phyloP scores from a whole-genome alignment of 2,888 invertebrate species.

The Mimas tiliae region DNA sequence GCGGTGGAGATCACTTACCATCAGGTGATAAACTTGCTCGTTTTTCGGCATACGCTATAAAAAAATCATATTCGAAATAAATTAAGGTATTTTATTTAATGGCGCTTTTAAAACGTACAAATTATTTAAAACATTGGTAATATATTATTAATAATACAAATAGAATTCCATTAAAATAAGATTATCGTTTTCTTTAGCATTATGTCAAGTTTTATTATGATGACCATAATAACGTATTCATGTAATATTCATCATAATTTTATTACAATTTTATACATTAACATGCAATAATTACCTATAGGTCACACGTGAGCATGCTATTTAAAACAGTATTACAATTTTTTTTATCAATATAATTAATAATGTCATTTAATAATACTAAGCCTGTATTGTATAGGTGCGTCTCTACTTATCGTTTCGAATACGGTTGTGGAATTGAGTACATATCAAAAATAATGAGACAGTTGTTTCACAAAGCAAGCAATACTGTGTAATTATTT shows the following conservation, averaged over 20 bases:
- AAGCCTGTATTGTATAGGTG: no score
- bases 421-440: no score
- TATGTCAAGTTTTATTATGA: constrained; percentile 13
- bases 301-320: neutral
- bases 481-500: no score
- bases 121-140: neutral
- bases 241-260: constrained; percentile 1
- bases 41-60: no score
- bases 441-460: no score
- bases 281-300: neutral
- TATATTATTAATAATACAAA: neutral
- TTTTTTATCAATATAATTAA: no score
- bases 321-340: neutral
- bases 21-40: no score
- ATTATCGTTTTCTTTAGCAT: neutral
- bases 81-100: neutral
- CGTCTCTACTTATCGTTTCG: no score
- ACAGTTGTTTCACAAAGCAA: no score
- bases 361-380: no score
- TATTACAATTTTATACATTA: neutral
- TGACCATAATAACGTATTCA: neutral
- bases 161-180: neutral
- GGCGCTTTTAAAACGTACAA: neutral
- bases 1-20: no score
- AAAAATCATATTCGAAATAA: neutral